Evolutionary conservation across 2,113 vertebrate species (phyloP), one percentile per base, ranked within the genome.

Genomic region (Irena cyanogastra): DNA sequence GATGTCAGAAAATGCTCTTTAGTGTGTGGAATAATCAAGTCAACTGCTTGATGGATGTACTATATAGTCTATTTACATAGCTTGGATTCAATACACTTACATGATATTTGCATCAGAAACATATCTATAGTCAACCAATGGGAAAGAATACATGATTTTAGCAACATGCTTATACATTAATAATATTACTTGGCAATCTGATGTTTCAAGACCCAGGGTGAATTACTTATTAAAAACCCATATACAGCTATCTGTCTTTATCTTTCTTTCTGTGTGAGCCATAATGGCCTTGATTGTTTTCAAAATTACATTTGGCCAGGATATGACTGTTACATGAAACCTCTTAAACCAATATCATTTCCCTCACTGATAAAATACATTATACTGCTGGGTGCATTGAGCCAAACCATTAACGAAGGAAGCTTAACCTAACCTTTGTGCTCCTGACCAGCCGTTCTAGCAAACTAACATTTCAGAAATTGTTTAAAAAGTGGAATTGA

Each of bases 261-360:
- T 99, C 98, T 99, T 98, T 98, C 98, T 98, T 98, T 98, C 98
- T 98, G 98, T 98, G 98, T 98, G 98, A 98, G 97, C 97, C 97
- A 94, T 99, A 98, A 99, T 99, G 98, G 98, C 98, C 97, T 97
- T 98, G 98, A 99, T 99, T 99, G 98, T 99, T 99, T 99, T 98
- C 98, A 98, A 99, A 99, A 99, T 99, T 99, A 98, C 98, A 99
- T 99, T 99, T 98, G 98, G 98, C 98, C 98, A 99, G 98, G 98
- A 99, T 99, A 98, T 99, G 98, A 98, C 98, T 98, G 98, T 98
- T 99, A 99, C 98, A 98, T 98, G 98, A 99, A 98, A 98, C 98
- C 98, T 98, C 98, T 98, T 98, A 98, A 98, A 98, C 98, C 98
- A 98, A 98, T 98, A 98, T 98, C 97, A 99, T 99, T 99, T 99